Conservation (phyloP, 2,797 vertebrate species). For the Monodelphis domestica region DNA sequence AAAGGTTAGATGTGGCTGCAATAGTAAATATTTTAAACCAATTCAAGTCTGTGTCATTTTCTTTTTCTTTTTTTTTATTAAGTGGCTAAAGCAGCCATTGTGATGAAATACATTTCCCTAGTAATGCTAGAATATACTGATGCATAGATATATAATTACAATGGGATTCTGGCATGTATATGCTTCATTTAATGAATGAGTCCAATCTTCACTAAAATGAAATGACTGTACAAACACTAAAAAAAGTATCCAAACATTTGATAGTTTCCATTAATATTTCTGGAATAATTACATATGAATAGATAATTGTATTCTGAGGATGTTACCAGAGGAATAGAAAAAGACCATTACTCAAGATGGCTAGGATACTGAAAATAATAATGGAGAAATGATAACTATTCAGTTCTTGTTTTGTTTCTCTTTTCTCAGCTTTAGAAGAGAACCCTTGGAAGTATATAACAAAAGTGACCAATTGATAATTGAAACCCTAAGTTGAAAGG, state of each 20-base stretch:
- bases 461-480: background rate
- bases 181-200: background rate
- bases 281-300: background rate
- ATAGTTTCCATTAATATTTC: background rate
- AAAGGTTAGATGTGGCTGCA: background rate
- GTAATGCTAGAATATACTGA: background rate
- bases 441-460: background rate
- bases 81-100: background rate
- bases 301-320: background rate
- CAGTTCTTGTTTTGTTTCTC: background rate
- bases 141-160: background rate
- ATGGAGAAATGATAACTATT: background rate
- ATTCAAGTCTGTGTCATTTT: background rate
- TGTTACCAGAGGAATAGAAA: background rate
- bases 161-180: background rate
- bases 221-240: background rate
- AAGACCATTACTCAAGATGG: background rate
- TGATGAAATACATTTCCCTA: constrained; percentile 7
- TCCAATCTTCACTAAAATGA: background rate
- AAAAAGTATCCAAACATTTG: background rate
- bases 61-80: background rate
- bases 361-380: background rate
- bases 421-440: background rate
- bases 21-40: background rate
- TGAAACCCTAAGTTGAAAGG: background rate